A percentile compares a stretch with the other conserved stretches of the same genome.
Evolutionary conservation across 2,888 invertebrate genomes (phyloP).

Genomic region (Corythucha ciliata): DNA sequence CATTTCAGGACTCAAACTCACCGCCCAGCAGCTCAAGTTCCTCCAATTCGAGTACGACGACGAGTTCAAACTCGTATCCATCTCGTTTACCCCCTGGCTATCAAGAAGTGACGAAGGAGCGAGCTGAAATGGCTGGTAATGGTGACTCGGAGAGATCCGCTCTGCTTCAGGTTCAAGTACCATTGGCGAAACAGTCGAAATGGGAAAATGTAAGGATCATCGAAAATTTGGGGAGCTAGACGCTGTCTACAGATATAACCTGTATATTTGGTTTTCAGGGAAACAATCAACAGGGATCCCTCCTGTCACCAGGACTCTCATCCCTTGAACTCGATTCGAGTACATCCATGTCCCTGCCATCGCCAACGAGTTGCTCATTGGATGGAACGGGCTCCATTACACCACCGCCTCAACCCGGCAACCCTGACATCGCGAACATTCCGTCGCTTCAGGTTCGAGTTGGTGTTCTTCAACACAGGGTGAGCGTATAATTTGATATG

Average conservation of each 20-base stretch:
- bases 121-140: slow-evolving; percentile 46
- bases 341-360: slow-evolving; percentile 66
- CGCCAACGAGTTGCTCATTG: slow-evolving; percentile 62
- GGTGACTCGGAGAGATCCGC: slow-evolving; percentile 56
- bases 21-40: slow-evolving; percentile 19
- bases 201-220: slow-evolving; percentile 27
- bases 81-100: slow-evolving; percentile 45
- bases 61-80: neutral
- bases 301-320: slow-evolving; percentile 39
- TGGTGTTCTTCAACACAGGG: slow-evolving; percentile 74
- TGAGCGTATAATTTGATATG: slow-evolving; percentile 55
- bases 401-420: slow-evolving; percentile 31
- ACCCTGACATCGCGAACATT: slow-evolving; percentile 51
- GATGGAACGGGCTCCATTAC: slow-evolving; percentile 45
- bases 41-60: slow-evolving; percentile 25
- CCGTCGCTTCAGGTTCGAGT: slow-evolving; percentile 51
- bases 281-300: slow-evolving; percentile 33
- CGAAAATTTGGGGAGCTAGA: neutral
- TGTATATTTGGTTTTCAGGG: slow-evolving; percentile 26
- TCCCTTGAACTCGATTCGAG: slow-evolving; percentile 57
- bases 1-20: slow-evolving; percentile 31
- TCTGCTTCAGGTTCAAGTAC: slow-evolving; percentile 60
- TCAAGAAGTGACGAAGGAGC: slow-evolving; percentile 52
- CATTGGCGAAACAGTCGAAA: slow-evolving; percentile 42
- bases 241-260: too few species aligned